Evolutionary conservation across 2,888 invertebrate genomes (phyloP).

Genomic region (Heliconius erato): DNA sequence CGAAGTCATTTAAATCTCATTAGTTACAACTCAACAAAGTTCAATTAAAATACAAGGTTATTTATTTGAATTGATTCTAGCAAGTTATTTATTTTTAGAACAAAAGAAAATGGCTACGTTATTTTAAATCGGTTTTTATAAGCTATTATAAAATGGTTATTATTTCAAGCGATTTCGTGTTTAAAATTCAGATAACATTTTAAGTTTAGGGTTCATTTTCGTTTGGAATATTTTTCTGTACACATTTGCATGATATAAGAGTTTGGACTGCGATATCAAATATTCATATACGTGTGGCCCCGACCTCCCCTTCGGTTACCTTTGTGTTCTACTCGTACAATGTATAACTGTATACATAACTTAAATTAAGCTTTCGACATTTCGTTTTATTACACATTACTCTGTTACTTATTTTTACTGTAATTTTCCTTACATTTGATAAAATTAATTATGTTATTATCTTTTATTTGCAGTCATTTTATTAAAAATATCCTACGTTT

Average conservation of each 20-base stretch:
- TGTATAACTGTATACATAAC: neutral
- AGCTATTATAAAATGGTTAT: neutral
- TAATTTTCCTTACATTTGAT: too few species aligned
- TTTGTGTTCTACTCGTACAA: constrained; percentile 17
- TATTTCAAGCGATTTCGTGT: neutral
- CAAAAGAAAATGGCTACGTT: constrained; percentile 12
- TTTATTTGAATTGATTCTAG: neutral
- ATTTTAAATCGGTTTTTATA: neutral
- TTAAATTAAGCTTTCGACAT: neutral
- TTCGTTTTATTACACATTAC: neutral
- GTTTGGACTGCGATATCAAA: constrained; percentile 68
- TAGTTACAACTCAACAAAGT: neutral
- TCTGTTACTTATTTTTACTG: too few species aligned
- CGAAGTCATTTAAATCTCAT: neutral
- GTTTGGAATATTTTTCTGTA: constrained; percentile 22
- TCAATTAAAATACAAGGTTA: neutral
- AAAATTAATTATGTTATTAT: too few species aligned
- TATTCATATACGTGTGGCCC: constrained; percentile 70
- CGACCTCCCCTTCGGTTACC: constrained; percentile 49
- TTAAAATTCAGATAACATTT: neutral
- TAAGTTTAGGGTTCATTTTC: constrained; percentile 3
- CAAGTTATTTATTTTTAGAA: constrained; percentile 5
- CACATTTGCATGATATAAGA: constrained; percentile 57
- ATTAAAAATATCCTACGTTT: too few species aligned
- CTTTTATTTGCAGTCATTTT: too few species aligned